phyloP scores from a whole-genome alignment of 2,113 vertebrate genomes.

The Apistogramma diplotaenia region DNA sequence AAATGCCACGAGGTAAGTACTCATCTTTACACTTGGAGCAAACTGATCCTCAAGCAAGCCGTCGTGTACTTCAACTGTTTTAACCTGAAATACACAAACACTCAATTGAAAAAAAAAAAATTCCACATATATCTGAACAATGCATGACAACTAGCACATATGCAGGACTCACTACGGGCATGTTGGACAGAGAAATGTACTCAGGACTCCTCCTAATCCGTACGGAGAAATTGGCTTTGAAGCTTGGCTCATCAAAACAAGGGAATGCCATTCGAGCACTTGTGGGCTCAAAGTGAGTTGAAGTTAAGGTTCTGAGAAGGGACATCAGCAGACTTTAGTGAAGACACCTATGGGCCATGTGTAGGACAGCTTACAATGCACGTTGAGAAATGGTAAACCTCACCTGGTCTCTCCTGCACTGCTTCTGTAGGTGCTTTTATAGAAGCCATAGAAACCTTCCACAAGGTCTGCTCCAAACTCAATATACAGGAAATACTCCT shows the following conservation, averaged over 20 bases:
- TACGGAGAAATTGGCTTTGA: constrained; percentile 79
- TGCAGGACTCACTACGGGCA: constrained; percentile 73
- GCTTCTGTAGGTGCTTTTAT: constrained; percentile 75
- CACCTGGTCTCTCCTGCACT: constrained; percentile 74
- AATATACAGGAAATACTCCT: constrained; percentile 77
- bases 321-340: background rate
- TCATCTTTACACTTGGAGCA: constrained; percentile 77
- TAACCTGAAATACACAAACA: constrained; percentile 57
- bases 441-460: constrained; percentile 79
- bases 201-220: constrained; percentile 66
- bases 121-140: background rate
- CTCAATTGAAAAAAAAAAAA: background rate
- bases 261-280: constrained; percentile 79
- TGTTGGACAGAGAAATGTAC: constrained; percentile 78
- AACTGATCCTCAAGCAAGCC: constrained; percentile 76
- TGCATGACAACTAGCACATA: background rate
- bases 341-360: background rate
- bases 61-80: constrained; percentile 48
- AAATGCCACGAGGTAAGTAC: constrained; percentile 79
- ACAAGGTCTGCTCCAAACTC: constrained; percentile 73
- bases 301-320: constrained; percentile 70
- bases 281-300: constrained; percentile 81
- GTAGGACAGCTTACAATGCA: background rate
- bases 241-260: constrained; percentile 80
- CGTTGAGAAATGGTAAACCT: background rate